Evolutionary conservation across 92 coral and sea anemone species (phyloP).

Genomic region (Paragorgia papillata): DNA sequence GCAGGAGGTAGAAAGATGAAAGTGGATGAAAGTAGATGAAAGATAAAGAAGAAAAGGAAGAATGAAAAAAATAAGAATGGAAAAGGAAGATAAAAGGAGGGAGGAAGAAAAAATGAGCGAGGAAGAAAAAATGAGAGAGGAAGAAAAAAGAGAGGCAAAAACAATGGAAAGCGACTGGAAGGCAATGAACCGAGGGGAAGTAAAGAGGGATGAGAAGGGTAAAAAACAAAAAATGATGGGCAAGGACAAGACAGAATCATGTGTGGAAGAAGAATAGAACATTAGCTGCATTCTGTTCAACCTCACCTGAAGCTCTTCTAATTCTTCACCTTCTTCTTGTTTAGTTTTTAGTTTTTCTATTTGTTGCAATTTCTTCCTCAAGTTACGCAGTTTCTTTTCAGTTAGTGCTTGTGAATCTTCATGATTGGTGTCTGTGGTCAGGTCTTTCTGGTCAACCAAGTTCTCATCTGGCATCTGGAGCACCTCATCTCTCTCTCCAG

Average conservation of each 20-base stretch:
- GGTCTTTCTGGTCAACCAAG: background rate
- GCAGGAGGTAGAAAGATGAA: too few species aligned
- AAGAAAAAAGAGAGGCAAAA: too few species aligned
- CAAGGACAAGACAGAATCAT: too few species aligned
- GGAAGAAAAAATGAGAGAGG: background rate
- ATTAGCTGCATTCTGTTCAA: background rate
- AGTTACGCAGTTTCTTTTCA: conserved; percentile 75
- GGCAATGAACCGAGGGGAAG: too few species aligned
- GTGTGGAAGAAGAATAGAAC: background rate
- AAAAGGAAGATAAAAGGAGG: too few species aligned
- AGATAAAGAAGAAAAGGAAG: too few species aligned
- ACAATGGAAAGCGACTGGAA: too few species aligned
- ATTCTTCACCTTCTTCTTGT: conserved; percentile 65
- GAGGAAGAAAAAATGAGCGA: too few species aligned
- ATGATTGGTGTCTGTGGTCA: background rate
- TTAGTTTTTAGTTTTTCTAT: conserved; percentile 71
- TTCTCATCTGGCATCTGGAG: background rate
- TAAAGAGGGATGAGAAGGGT: too few species aligned
- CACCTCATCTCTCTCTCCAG: background rate
- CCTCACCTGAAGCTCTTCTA: conserved; percentile 85
- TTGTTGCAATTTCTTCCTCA: conserved; percentile 87
- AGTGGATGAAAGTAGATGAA: too few species aligned
- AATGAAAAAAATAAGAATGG: too few species aligned
- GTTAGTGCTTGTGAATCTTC: conserved; percentile 57
- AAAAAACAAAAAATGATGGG: too few species aligned